phyloP scores from a whole-genome alignment of 2,888 invertebrate species.

The Xylota sylvarum region DNA sequence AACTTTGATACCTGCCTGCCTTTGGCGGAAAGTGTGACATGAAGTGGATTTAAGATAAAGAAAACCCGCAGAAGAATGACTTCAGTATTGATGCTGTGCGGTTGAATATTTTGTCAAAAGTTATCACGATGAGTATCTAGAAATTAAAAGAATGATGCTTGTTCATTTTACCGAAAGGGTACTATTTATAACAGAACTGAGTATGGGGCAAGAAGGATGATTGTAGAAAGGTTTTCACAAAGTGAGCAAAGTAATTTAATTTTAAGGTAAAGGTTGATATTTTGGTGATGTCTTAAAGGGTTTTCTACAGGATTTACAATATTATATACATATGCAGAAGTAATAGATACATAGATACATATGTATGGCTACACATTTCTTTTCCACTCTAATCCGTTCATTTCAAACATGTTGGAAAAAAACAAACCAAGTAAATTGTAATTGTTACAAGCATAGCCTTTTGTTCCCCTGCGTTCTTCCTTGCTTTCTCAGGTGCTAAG shows the following conservation, averaged over 20 bases:
- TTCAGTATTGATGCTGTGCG: conserved; percentile 24
- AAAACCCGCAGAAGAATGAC: conserved; percentile 25
- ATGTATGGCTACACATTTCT: too few species aligned
- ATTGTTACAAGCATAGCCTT: too few species aligned
- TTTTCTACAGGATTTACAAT: too few species aligned
- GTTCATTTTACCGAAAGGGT: conserved; percentile 42
- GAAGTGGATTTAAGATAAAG: conserved; percentile 66
- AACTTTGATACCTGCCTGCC: conserved; percentile 71
- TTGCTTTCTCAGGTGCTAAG: too few species aligned
- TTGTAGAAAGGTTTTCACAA: not conserved
- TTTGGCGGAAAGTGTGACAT: conserved; percentile 55
- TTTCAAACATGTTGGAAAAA: too few species aligned
- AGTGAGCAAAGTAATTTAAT: conserved; percentile 4
- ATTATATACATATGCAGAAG: too few species aligned
- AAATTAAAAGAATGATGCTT: conserved; percentile 40
- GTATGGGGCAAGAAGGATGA: not conserved
- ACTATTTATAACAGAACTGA: conserved; percentile 7
- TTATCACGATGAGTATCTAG: conserved; percentile 39
- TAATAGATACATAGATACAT: too few species aligned
- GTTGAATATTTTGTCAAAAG: conserved; percentile 64
- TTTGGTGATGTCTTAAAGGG: too few species aligned
- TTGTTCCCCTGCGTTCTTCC: too few species aligned
- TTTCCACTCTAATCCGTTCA: too few species aligned
- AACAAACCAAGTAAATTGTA: too few species aligned
- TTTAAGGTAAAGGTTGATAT: too few species aligned